A percentile compares a stretch with the other conserved stretches of the same genome.
Evolutionary conservation across 1,140 invertebrate species (phyloP).

Genomic region (Drosophila bocqueti): DNA sequence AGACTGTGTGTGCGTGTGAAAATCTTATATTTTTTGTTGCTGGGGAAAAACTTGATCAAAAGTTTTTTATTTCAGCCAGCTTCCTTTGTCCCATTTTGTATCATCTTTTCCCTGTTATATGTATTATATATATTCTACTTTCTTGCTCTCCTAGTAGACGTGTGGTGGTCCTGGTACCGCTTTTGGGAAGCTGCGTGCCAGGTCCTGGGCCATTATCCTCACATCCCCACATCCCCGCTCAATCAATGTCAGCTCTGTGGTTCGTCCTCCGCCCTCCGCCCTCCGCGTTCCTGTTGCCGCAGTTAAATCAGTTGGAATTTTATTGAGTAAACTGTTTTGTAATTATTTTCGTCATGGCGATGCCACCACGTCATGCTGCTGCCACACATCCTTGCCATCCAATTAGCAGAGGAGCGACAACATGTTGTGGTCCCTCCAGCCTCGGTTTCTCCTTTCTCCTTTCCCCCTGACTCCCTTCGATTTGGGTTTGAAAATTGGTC

Average conservation of each 20-base stretch:
- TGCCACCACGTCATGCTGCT: slow-evolving; percentile 50
- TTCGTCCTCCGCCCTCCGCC: slow-evolving; percentile 21
- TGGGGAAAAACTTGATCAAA: slow-evolving; percentile 62
- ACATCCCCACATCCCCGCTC: slow-evolving; percentile 66
- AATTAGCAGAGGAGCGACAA: slow-evolving; percentile 77
- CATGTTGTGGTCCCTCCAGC: slow-evolving; percentile 60
- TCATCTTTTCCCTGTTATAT: slow-evolving; percentile 3
- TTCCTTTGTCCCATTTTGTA: neutral
- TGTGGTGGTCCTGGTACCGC: neutral
- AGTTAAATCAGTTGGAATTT: slow-evolving; percentile 79
- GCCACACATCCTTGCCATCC: slow-evolving; percentile 41
- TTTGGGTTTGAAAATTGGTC: slow-evolving; percentile 5
- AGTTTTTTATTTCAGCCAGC: slow-evolving; percentile 33
- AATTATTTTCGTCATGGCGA: slow-evolving; percentile 74
- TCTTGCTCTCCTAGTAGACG: neutral
- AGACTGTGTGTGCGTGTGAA: slow-evolving; percentile 30
- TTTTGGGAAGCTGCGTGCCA: slow-evolving; percentile 25
- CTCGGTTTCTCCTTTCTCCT: neutral
- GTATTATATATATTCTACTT: neutral
- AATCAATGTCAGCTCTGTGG: slow-evolving; percentile 71
- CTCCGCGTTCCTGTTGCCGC: slow-evolving; percentile 11
- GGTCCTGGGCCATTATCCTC: slow-evolving; percentile 35
- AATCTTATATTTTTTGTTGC: slow-evolving; percentile 41
- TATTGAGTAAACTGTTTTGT: slow-evolving; percentile 80
- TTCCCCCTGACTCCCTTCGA: neutral